A percentile compares a stretch with the other conserved stretches of the same genome.
phyloP scores from a whole-genome alignment of 1,140 invertebrate genomes.

The Nomia melanderi region DNA sequence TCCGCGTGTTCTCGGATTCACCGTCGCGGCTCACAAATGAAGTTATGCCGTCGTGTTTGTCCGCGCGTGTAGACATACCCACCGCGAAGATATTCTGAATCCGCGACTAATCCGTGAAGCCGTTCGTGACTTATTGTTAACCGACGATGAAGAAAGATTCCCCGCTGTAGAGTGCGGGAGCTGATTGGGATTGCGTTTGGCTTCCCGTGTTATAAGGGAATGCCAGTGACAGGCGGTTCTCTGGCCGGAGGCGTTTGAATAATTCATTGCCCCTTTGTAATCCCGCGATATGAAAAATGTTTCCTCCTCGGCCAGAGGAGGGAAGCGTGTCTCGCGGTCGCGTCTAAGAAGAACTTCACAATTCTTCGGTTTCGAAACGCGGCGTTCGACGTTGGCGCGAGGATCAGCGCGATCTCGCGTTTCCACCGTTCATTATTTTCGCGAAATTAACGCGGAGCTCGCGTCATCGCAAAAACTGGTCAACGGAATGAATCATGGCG shows the following conservation, averaged over 20 bases:
- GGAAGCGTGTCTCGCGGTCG: too few species aligned
- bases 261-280: slow-evolving; percentile 18
- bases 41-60: slow-evolving; percentile 26
- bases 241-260: slow-evolving; percentile 7
- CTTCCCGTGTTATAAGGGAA: slow-evolving; percentile 47
- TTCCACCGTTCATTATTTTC: background rate
- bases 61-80: background rate
- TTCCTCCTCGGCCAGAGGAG: too few species aligned
- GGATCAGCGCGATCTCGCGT: background rate
- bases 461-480: background rate
- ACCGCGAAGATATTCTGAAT: slow-evolving; percentile 25
- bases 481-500: background rate
- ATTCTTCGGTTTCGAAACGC: background rate
- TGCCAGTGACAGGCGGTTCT: slow-evolving; percentile 5
- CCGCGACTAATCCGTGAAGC: slow-evolving; percentile 37
- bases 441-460: background rate
- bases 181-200: slow-evolving; percentile 50
- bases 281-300: background rate
- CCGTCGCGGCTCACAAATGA: background rate
- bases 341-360: background rate
- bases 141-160: slow-evolving; percentile 35
- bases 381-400: background rate
- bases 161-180: slow-evolving; percentile 15
- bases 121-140: slow-evolving; percentile 36
- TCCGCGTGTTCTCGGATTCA: background rate